These are phyloP conservation scores for Octomys mimax DNA, from an alignment of 2,797 vertebrate genomes.

Conservation along the genomic window DNA sequence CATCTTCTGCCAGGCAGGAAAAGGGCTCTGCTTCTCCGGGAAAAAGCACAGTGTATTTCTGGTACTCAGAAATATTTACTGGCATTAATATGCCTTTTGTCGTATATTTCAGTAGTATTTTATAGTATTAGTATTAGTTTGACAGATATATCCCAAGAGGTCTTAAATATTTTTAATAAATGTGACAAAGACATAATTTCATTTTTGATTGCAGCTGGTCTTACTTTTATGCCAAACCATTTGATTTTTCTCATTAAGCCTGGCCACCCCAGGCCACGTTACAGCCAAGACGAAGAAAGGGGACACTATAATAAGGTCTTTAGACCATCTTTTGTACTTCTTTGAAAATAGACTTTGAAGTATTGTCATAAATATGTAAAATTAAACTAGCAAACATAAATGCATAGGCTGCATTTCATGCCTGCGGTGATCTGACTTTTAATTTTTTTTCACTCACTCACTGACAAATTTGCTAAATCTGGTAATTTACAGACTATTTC, in stretches of 20 bases:
- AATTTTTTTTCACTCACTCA: conserved; percentile 25
- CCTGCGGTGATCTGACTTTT: not conserved
- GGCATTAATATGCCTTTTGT: conserved; percentile 8
- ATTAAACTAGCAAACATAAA: conserved; percentile 63
- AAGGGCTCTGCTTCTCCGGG: not conserved
- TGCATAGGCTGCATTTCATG: not conserved
- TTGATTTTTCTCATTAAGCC: conserved; percentile 67
- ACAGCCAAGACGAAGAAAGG: not conserved
- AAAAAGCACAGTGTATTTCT: not conserved
- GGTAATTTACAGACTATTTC: conserved; percentile 26
- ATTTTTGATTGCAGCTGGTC: conserved; percentile 41
- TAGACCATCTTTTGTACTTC: conserved; percentile 50
- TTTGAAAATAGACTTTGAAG: conserved; percentile 44
- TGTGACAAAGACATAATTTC: conserved; percentile 58
- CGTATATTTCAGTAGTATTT: conserved; percentile 48
- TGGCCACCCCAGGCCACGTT: not conserved
- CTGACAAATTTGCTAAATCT: conserved; percentile 59
- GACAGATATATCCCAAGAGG: conserved; percentile 43
- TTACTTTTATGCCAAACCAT: conserved; percentile 22
- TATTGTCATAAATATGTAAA: conserved; percentile 52
- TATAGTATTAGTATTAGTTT: not conserved
- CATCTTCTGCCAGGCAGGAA: not conserved
- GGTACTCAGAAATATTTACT: conserved; percentile 41
- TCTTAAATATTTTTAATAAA: conserved; percentile 63
- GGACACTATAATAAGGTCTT: conserved; percentile 22